phyloP scores from a whole-genome alignment of 2,113 vertebrate genomes.

The Oreocharis arfaki region DNA sequence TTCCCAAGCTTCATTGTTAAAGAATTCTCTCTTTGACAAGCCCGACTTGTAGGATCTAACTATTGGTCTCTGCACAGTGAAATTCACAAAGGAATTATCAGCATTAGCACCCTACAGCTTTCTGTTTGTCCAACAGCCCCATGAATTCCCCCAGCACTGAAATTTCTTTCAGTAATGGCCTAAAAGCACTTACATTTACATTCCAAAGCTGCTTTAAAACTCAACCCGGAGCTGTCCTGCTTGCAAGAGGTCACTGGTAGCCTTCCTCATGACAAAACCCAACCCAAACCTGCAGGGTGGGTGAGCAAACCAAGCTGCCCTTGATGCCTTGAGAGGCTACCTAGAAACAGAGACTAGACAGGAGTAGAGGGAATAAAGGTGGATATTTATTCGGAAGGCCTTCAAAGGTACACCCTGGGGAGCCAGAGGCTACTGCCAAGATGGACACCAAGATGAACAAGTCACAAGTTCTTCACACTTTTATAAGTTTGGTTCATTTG shows the following conservation, averaged over 20 bases:
- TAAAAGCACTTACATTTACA: background rate
- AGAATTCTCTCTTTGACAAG: background rate
- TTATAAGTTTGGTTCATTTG: too few relatives aligned
- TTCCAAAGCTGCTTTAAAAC: background rate
- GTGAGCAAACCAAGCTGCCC: background rate
- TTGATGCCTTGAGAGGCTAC: too few relatives aligned
- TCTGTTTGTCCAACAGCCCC: background rate
- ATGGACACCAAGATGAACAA: too few relatives aligned
- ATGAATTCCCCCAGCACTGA: background rate
- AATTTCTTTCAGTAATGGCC: background rate
- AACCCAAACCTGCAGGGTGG: rapidly evolving
- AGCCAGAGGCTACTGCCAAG: too few relatives aligned
- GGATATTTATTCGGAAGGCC: too few relatives aligned
- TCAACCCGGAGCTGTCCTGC: background rate
- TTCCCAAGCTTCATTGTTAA: background rate
- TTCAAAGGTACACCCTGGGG: too few relatives aligned
- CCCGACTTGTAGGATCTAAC: background rate
- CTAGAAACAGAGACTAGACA: too few relatives aligned
- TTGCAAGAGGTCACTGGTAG: background rate
- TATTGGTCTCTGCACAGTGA: background rate
- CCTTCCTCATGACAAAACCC: background rate
- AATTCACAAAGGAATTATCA: background rate
- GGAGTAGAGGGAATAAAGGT: too few relatives aligned
- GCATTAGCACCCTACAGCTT: background rate
- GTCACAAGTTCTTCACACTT: too few relatives aligned